These are phyloP conservation scores for Dendrolimus punctatus DNA, from an alignment of 1,140 invertebrate genomes.

Conservation along the genomic window DNA sequence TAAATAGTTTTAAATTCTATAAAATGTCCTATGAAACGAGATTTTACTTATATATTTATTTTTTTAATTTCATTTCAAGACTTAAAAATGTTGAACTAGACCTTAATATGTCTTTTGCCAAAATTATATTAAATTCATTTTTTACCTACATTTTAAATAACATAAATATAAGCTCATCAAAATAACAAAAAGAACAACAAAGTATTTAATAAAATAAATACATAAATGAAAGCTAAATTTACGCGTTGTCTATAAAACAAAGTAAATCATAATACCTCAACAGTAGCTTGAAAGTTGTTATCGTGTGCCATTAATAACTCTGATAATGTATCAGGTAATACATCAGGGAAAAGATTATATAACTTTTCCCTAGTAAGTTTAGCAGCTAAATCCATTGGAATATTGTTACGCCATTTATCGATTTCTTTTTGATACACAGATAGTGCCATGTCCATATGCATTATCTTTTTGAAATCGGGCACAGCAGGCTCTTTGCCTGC, in stretches of 20 bases:
- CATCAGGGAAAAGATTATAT: conserved; percentile 77
- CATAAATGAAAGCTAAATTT: no score
- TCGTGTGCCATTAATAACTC: conserved; percentile 79
- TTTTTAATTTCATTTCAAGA: no score
- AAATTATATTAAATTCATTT: no score
- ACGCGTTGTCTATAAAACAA: no score
- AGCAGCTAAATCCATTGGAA: conserved; percentile 74
- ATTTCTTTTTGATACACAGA: conserved; percentile 73
- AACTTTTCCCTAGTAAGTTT: conserved; percentile 78
- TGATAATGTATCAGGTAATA: conserved; percentile 75
- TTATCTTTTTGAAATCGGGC: conserved; percentile 76
- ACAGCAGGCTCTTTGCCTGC: conserved; percentile 39
- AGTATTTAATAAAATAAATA: no score
- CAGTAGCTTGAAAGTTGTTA: conserved; percentile 74
- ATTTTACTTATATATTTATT: no score
- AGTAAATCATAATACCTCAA: conserved; percentile 44
- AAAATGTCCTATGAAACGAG: no score
- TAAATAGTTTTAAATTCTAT: background rate
- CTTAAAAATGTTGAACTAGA: no score
- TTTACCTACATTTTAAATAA: no score
- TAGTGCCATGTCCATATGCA: conserved; percentile 81
- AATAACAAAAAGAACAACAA: no score
- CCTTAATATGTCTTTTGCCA: no score
- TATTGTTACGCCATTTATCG: conserved; percentile 67
- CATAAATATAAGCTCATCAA: no score